These are phyloP conservation scores for Latheticus oryzae DNA, from an alignment of 2,888 invertebrate species.

Conservation along the genomic window DNA sequence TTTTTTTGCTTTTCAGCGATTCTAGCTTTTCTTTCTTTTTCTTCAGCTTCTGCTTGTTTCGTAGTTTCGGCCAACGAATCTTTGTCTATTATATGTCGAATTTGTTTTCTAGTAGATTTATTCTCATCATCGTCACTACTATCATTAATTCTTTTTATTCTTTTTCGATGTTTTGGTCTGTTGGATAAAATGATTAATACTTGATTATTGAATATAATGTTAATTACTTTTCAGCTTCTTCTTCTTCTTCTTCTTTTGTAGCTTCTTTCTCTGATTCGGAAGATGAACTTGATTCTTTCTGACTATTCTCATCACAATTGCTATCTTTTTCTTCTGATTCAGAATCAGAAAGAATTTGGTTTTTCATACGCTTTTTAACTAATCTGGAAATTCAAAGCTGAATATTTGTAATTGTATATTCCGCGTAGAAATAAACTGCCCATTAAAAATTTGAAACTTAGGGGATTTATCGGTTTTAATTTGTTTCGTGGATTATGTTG, in stretches of 20 bases:
- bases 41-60: conserved; percentile 88
- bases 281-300: conserved; percentile 32
- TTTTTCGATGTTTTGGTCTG: conserved; percentile 45
- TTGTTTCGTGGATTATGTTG: too few species aligned
- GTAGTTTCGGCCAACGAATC: conserved; percentile 84
- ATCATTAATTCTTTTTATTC: conserved; percentile 59
- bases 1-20: conserved; percentile 89
- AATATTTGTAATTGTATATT: too few species aligned
- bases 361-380: conserved; percentile 46
- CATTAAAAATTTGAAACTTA: too few species aligned
- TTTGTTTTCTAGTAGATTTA: conserved; percentile 69
- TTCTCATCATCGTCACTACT: conserved; percentile 61
- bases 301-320: conserved; percentile 36
- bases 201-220: conserved; percentile 2
- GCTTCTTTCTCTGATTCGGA: conserved; percentile 45
- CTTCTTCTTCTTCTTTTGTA: conserved; percentile 45
- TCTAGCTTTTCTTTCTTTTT: conserved; percentile 88
- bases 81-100: conserved; percentile 70
- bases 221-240: conserved; percentile 44
- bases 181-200: not conserved
- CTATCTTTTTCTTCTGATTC: conserved; percentile 47
- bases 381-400: too few species aligned
- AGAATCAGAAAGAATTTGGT: conserved; percentile 52
- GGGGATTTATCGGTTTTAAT: too few species aligned
- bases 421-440: too few species aligned